Conservation (phyloP, 2,113 vertebrate species). For the Geothlypis trichas region DNA sequence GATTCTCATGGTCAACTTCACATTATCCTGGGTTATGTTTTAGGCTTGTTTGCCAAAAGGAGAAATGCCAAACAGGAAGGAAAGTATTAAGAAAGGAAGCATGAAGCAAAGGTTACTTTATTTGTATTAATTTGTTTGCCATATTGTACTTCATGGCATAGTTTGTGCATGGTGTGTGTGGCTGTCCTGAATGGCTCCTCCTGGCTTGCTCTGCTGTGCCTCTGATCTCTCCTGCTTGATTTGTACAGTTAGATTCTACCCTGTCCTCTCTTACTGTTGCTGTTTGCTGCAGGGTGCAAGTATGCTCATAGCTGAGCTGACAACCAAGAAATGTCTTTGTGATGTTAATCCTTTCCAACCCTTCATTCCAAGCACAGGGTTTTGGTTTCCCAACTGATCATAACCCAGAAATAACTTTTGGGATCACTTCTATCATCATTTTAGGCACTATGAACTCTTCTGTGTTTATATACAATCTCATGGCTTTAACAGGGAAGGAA, state of each 20-base stretch:
- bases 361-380: neutral
- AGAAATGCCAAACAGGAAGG: neutral
- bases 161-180: neutral
- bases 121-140: neutral
- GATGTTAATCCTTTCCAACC: neutral
- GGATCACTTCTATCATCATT: neutral
- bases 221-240: neutral
- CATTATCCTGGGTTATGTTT: neutral
- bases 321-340: neutral
- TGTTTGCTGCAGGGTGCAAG: neutral
- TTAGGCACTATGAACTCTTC: neutral
- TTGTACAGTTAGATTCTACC: neutral
- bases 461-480: neutral
- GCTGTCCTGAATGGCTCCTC: neutral
- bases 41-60: neutral
- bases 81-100: neutral
- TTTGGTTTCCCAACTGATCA: neutral
- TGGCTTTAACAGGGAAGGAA: neutral
- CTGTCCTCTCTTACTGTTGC: neutral
- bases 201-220: neutral
- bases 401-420: neutral
- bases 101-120: neutral
- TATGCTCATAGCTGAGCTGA: neutral
- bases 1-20: neutral
- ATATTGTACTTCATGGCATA: neutral